Conservation (phyloP, 2,888 invertebrate species). For the Hydropsyche betteni region DNA sequence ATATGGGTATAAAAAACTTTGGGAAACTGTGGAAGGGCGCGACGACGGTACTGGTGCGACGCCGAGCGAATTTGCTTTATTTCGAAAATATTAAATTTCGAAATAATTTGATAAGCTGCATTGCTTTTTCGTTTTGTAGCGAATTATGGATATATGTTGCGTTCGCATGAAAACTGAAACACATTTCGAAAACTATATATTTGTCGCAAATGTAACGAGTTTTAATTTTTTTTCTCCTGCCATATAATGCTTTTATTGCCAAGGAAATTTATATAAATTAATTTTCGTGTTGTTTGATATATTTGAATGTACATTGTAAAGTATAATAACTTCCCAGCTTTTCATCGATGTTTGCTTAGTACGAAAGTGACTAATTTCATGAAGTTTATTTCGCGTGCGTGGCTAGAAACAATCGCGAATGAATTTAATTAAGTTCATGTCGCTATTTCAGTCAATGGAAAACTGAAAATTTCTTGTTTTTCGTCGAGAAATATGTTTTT, state of each 20-base stretch:
- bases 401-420: constrained; percentile 32
- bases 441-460: constrained; percentile 18
- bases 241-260: too few relatives aligned
- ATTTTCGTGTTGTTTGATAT: neutral
- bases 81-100: too few relatives aligned
- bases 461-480: constrained; percentile 31
- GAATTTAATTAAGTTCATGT: constrained; percentile 47
- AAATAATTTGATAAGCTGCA: too few relatives aligned
- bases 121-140: too few relatives aligned
- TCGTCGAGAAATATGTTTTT: too few relatives aligned
- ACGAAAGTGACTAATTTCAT: constrained; percentile 38
- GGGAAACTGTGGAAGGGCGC: constrained; percentile 31
- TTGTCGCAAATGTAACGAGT: too few relatives aligned
- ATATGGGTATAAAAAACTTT: constrained; percentile 22
- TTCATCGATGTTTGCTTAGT: constrained; percentile 20
- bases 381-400: constrained; percentile 37
- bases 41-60: constrained; percentile 15
- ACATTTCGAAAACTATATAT: too few relatives aligned
- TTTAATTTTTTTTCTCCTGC: too few relatives aligned
- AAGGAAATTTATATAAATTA: neutral
- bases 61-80: neutral
- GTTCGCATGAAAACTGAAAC: too few relatives aligned
- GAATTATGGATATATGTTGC: too few relatives aligned
- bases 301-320: neutral
- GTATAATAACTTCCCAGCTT: neutral